Base-by-base conservation (phyloP, 2,113 vertebrate species). In the Eurypyga helias region DNA sequence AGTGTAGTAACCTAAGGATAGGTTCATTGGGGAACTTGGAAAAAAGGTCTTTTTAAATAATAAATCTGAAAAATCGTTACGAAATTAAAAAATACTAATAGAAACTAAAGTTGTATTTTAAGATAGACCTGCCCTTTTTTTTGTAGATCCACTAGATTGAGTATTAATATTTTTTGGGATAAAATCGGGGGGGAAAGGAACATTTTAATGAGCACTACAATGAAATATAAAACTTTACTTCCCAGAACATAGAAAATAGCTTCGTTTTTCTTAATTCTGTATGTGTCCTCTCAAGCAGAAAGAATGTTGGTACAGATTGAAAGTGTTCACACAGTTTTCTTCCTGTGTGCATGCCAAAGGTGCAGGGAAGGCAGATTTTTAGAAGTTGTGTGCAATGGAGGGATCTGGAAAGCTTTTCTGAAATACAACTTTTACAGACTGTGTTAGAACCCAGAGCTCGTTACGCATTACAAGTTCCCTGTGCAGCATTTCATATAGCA, bases 221-320 rank as follows among this genome's bases (percentile, higher is more conserved):
- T 76, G 61, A 64, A 91, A 87, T 84, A 36, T 38, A 71, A 85
- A 90, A 91, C 34, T 78, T 41, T 52, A 38, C 5, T 89, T 87
- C 4, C 3, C 75, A 64, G 48, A 67, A 71, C 26, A 52, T 36
- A 48, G 10, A 67, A 95, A 91, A 87, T 70, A 82, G 36, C 31
- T 83, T 83, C 13, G 0, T 93, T 94, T 94, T 73, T 89, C 70
- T 90, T 76, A 67, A 84, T 93, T 88, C 88, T 77, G 19, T 88
- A 12, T 88, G 71, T 93, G 67, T 95, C 48, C 79, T 93, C 80
- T 95, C 66, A 90, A 92, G 90, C 92, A 95, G 88, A 96, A 96
- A 86, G 83, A 95, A 85, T 88, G 89, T 76, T 84, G 64, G 51
- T 94, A 65, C 85, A 88, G 92, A 83, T 61, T 94, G 83, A 75